These are phyloP conservation scores for Megalopta genalis DNA, from an alignment of 1,140 invertebrate species.

Conservation along the genomic window DNA sequence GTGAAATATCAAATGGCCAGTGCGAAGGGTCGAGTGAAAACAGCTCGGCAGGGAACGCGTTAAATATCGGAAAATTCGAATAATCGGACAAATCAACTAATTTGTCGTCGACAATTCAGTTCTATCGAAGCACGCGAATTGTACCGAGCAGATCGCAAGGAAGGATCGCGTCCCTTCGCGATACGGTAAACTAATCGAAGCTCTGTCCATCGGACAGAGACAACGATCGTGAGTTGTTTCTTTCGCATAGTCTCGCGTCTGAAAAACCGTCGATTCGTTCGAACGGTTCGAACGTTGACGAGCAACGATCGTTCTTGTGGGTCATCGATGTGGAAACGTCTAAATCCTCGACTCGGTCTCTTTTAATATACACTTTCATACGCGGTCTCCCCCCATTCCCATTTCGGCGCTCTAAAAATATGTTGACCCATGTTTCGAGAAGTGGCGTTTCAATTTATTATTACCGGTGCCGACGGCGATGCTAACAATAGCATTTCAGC, in stretches of 20 bases:
- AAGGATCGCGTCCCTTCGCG: too few species aligned
- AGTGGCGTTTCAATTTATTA: conserved; percentile 77
- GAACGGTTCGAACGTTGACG: not conserved
- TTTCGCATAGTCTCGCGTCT: not conserved
- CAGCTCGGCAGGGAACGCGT: too few species aligned
- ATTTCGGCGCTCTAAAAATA: conserved; percentile 73
- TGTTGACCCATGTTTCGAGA: conserved; percentile 76
- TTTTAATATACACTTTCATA: conserved; percentile 27
- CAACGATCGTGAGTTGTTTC: too few species aligned
- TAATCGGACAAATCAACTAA: too few species aligned
- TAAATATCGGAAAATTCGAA: too few species aligned
- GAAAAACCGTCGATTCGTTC: not conserved
- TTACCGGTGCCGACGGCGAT: conserved; percentile 70
- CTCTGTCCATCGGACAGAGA: too few species aligned
- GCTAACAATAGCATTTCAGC: conserved; percentile 78
- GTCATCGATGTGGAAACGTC: not conserved
- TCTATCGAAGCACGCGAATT: too few species aligned
- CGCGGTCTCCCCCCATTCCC: conserved; percentile 41
- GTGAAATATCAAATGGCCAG: too few species aligned
- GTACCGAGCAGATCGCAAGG: too few species aligned
- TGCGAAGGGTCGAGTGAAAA: too few species aligned
- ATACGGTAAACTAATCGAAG: too few species aligned
- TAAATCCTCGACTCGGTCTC: not conserved
- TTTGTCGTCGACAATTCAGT: too few species aligned
- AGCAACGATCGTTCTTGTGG: not conserved